phyloP scores from a whole-genome alignment of 2,888 invertebrate species.

The Tipula unca region DNA sequence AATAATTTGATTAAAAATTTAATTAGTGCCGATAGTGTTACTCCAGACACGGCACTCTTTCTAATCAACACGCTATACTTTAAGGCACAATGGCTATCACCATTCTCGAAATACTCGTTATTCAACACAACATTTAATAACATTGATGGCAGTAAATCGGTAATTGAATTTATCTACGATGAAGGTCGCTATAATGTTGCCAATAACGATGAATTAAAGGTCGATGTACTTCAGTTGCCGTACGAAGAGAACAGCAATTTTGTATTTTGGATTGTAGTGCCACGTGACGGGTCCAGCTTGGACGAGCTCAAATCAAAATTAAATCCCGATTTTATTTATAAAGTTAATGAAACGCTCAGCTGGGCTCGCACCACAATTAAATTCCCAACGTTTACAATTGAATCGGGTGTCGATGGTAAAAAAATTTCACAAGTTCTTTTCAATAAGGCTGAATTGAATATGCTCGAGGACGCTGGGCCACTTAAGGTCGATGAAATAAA shows the following conservation, averaged over 20 bases:
- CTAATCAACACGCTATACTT: neutral
- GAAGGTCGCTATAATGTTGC: neutral
- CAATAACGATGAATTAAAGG: neutral
- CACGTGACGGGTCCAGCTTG: neutral
- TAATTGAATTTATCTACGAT: neutral
- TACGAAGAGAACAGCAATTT: neutral
- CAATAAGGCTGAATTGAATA: neutral
- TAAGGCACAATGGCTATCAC: neutral
- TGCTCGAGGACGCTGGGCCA: neutral
- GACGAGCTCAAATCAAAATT: neutral
- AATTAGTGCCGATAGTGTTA: neutral
- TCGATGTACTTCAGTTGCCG: neutral
- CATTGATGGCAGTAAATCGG: neutral
- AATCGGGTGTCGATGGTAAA: neutral
- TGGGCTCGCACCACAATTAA: neutral
- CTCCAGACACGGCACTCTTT: neutral
- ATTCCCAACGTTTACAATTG: neutral
- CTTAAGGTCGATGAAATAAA: neutral
- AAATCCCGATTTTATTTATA: neutral
- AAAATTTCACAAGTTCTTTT: neutral
- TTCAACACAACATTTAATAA: neutral
- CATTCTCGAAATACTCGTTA: neutral
- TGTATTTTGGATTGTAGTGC: neutral
- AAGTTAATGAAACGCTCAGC: neutral
- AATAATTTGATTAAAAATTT: slow-evolving; percentile 15